phyloP scores from a whole-genome alignment of 2,113 vertebrate genomes.

The Cololabis saira region DNA sequence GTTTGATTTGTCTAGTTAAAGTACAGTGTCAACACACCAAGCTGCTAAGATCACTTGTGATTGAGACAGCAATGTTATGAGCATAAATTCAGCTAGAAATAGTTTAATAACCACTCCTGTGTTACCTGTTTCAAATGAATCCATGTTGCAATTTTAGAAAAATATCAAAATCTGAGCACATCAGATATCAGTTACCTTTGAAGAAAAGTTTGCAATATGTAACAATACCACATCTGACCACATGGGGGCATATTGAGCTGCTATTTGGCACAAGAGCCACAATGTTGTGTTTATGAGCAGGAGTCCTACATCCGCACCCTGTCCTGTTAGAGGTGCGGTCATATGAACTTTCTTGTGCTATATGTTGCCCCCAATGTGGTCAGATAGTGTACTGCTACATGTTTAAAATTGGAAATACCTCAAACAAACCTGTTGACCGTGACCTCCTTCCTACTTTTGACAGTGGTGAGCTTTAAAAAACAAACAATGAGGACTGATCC shows the following conservation, averaged over 20 bases:
- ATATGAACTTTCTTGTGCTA: no score
- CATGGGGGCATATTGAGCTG: no score
- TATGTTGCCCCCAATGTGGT: no score
- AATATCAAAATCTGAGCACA: neutral
- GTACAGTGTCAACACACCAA: conserved; percentile 3
- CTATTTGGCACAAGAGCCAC: no score
- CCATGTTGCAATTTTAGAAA: neutral
- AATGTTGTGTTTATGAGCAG: no score
- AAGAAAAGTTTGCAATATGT: no score
- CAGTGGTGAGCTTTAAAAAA: neutral
- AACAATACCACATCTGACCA: no score
- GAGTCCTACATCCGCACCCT: no score
- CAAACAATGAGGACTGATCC: neutral
- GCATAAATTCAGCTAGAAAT: conserved; percentile 9
- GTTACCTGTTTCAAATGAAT: neutral
- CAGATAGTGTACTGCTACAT: no score
- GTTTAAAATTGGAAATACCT: neutral
- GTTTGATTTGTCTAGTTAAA: conserved; percentile 10
- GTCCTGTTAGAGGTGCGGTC: no score
- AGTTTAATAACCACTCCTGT: conserved; percentile 2
- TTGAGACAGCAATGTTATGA: neutral
- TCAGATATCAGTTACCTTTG: no score
- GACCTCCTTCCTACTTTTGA: neutral
- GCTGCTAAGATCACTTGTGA: neutral
- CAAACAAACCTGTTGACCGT: neutral